Evolutionary conservation across 2,888 invertebrate species (phyloP), one percentile per base, ranked within the genome.

Genomic region (Creontiades dilutus): DNA sequence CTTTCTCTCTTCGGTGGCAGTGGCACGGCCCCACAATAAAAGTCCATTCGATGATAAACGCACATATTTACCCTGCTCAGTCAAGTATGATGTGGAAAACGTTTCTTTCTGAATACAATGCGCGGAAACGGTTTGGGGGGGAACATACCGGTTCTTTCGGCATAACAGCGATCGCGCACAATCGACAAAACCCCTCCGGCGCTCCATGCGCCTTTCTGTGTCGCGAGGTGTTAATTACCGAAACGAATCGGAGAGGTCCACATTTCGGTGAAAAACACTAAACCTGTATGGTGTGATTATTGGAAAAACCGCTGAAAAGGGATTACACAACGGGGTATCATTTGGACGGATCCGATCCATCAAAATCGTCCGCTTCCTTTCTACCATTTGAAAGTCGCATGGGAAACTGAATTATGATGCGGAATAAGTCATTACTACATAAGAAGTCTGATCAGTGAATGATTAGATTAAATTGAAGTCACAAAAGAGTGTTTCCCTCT

Each of bases 11-110:
- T 23, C 61, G n/a, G 61, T 61, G 61, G 19, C 61, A 61, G 9
- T 61, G 61, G 61, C 61, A 61, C 4, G 61, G 61, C 61, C 61
- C 19, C 61, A 61, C 61, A 61, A 61, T 61, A 61, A 61, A 61
- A 61, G 61, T 61, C 61, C n/a, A 61, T 61, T 61, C 61, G 61
- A 61, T 61, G 61, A 61, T 61, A 61, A 61, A 61, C 61, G 61
- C 61, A 61, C 61, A 61, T 61, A 61, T 61, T 61, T 61, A 61
- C 61, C 61, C 61, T 61, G 61, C 61, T 61, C 61, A 61, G 61
- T 61, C 61, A 61, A 19, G 61, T 61, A 61, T 61, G 61, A 61
- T 61, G 61, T 61, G 61, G 61, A 61, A 61, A 61, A 61, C 19
- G 61, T 61, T 61, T 61, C 61, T 61, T 61, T 61, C 19, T 61